Percentiles rank a stretch among this genome's conserved stretches.
Evolutionary conservation across 2,113 vertebrate species (phyloP).

Genomic region (Eira barbara): DNA sequence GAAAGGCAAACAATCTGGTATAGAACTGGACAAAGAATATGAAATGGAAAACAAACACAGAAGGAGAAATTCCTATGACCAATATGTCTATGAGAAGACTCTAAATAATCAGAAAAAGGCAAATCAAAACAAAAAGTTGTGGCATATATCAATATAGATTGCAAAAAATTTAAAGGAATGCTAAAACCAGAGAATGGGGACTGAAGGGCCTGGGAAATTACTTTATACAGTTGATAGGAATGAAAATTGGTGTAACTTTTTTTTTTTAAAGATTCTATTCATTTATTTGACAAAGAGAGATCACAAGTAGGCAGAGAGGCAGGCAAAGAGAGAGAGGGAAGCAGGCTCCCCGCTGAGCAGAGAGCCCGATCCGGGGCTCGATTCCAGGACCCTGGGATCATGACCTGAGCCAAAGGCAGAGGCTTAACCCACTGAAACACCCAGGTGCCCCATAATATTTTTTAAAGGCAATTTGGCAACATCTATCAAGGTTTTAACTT

Average conservation of each 20-base stretch:
- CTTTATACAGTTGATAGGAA: neutral
- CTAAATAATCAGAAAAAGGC: neutral
- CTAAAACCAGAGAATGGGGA: neutral
- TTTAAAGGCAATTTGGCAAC: neutral
- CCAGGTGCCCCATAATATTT: neutral
- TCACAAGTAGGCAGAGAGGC: too few species aligned
- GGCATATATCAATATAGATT: neutral
- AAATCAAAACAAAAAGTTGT: neutral
- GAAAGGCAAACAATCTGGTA: neutral
- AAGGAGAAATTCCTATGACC: neutral
- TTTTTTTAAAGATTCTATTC: too few species aligned
- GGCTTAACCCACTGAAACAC: too few species aligned
- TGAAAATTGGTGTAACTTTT: neutral
- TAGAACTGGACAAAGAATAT: neutral
- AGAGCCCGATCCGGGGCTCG: rapidly evolving
- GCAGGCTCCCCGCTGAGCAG: too few species aligned
- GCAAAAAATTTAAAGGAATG: neutral
- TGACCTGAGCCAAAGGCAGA: too few species aligned
- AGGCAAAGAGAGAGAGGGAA: too few species aligned
- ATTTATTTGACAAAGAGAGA: too few species aligned
- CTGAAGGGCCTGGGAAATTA: neutral
- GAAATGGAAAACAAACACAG: neutral
- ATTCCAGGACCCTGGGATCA: too few species aligned
- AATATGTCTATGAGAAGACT: neutral
- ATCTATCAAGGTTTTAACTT: neutral